phyloP scores from a whole-genome alignment of 2,113 vertebrate genomes.

The Sander vitreus region DNA sequence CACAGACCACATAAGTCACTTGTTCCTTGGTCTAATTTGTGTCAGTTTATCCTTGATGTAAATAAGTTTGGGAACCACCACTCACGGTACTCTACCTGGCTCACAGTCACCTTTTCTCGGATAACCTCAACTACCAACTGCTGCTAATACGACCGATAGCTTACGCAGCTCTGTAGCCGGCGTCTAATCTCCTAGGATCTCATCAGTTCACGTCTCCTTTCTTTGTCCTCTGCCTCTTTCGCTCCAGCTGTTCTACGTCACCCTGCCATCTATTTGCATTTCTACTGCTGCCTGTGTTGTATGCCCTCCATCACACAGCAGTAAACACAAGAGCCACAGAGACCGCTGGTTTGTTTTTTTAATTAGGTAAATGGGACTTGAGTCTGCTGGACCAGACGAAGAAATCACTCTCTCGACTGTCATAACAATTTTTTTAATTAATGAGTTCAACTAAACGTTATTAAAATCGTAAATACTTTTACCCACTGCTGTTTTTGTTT shows the following conservation, averaged over 20 bases:
- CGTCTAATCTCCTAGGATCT: no score
- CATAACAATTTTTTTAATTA: slow-evolving; percentile 71
- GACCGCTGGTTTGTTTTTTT: slow-evolving; percentile 66
- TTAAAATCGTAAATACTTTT: slow-evolving; percentile 54
- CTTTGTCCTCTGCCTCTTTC: slow-evolving; percentile 45
- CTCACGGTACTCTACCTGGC: no score
- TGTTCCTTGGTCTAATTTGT: no score
- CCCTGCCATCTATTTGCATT: slow-evolving; percentile 51
- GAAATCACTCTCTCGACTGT: slow-evolving; percentile 73
- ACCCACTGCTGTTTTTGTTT: slow-evolving; percentile 42
- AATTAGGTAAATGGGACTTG: slow-evolving; percentile 79
- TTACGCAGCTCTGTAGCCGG: no score
- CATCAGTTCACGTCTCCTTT: slow-evolving; percentile 26
- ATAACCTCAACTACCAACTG: no score
- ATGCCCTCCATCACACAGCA: slow-evolving; percentile 61
- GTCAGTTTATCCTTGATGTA: no score
- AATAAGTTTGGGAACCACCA: no score
- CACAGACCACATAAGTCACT: no score
- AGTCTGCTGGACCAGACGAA: slow-evolving; percentile 71
- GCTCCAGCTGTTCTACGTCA: slow-evolving; percentile 35
- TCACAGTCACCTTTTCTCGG: no score
- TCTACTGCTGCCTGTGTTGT: slow-evolving; percentile 51
- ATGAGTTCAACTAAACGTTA: slow-evolving; percentile 64
- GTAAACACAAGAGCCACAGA: slow-evolving; percentile 66
- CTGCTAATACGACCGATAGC: no score